These are phyloP conservation scores for Neoitamus cyanurus DNA, from an alignment of 2,888 invertebrate genomes.

Conservation along the genomic window DNA sequence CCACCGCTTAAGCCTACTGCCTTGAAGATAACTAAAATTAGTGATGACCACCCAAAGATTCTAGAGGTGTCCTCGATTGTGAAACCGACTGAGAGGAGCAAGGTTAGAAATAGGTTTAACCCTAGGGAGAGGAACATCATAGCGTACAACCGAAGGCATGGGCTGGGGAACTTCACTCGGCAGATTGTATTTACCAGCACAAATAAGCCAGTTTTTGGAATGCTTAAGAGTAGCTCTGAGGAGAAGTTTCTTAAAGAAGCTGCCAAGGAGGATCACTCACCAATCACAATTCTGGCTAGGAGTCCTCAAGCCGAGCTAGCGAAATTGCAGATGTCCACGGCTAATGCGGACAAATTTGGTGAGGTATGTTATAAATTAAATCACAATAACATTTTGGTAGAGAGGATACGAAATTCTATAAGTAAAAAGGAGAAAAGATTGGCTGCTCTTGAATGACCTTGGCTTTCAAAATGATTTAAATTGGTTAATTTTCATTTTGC, in stretches of 20 bases:
- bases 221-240: conserved; percentile 32
- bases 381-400: no score
- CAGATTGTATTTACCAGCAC: conserved; percentile 45
- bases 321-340: not conserved
- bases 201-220: not conserved
- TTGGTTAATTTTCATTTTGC: not conserved
- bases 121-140: conserved; percentile 51
- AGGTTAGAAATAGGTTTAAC: conserved; percentile 52
- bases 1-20: conserved; percentile 64
- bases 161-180: conserved; percentile 59
- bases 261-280: conserved; percentile 27
- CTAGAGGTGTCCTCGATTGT: conserved; percentile 73
- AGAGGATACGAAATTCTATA: no score
- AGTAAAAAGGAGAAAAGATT: no score
- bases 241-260: conserved; percentile 35
- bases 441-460: no score
- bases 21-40: conserved; percentile 66
- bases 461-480: no score
- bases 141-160: conserved; percentile 57
- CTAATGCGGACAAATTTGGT: not conserved
- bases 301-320: conserved; percentile 25
- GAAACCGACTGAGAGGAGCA: conserved; percentile 59
- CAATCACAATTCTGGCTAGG: conserved; percentile 35
- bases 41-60: conserved; percentile 69
- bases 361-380: no score